Conservation (phyloP, 1,140 invertebrate species). For the Drosophila varians region DNA sequence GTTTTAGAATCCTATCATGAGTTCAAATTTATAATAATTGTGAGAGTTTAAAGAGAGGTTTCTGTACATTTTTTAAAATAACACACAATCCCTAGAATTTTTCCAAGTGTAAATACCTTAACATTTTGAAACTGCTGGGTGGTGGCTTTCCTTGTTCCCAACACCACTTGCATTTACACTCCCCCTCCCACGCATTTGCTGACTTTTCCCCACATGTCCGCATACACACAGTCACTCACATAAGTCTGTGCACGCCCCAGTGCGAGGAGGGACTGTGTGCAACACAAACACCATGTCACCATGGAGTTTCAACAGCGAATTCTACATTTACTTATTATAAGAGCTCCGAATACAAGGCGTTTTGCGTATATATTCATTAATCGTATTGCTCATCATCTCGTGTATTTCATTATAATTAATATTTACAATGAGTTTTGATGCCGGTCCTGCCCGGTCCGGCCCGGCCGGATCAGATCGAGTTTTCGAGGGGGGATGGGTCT, state of each 20-base stretch:
- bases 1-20: no score
- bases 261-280: constrained; percentile 11
- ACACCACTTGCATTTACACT: constrained; percentile 35
- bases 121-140: neutral
- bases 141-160: constrained; percentile 35
- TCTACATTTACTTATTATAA: constrained; percentile 27
- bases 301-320: constrained; percentile 37
- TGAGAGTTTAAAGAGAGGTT: no score
- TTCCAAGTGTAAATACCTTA: no score
- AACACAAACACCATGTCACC: constrained; percentile 26
- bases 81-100: no score
- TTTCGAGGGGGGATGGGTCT: neutral
- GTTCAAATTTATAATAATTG: no score
- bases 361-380: constrained; percentile 5
- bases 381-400: constrained; percentile 30
- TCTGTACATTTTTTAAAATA: no score
- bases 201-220: constrained; percentile 1
- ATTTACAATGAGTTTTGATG: constrained; percentile 19
- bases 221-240: constrained; percentile 11
- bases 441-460: constrained; percentile 1
- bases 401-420: constrained; percentile 44
- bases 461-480: constrained; percentile 5
- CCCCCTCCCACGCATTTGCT: constrained; percentile 12
- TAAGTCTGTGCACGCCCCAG: constrained; percentile 32
- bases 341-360: constrained; percentile 1